Evolutionary conservation across 2,888 invertebrate species (phyloP), one percentile per base, ranked within the genome.

Genomic region (Microctonus aethiopoides): DNA sequence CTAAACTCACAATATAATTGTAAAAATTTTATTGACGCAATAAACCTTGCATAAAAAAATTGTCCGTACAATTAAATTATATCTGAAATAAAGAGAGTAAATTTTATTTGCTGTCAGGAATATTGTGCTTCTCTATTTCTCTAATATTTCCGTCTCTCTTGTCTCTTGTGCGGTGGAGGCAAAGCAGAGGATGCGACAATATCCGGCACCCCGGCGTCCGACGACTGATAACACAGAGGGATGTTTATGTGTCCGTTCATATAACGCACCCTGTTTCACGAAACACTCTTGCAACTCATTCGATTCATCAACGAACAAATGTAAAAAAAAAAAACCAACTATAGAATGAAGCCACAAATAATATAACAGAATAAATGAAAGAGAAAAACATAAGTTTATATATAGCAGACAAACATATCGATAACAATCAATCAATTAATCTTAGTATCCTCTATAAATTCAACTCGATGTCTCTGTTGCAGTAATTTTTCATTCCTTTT

Each of bases 181-280:
- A 78, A 79, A 80, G 80, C 81, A 80, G 84, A 86, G 86, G 86
- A 86, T 86, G 86, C 86, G 85, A 86, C 86, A 86, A 86, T 86
- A 86, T 86, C 86, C 86, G 86, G 83, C 84, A 84, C 83, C 83
- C 86, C 86, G 86, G 86, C 86, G 86, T 84, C 86, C 86, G 86
- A 85, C 86, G 84, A 86, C 86, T 86, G 86, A 86, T 86, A 86
- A 86, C 85, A 82, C 84, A 81, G 78, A 78, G 84, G 85, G 83
- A 85, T 85, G 86, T 86, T 86, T 86, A 86, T 85, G 85, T 79
- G 81, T 81, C 79, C 82, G 83, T 72, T 73, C 62, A 70, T 46
- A 46, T 74, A 70, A 74, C 72, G 65, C 67, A 59, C 29, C 39
- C 65, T 29, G 65, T 71, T 59, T 62, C 61, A 52, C 59, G 60